Evolutionary conservation across 1,140 invertebrate genomes (phyloP).

Genomic region (Drosophila kikkawai): DNA sequence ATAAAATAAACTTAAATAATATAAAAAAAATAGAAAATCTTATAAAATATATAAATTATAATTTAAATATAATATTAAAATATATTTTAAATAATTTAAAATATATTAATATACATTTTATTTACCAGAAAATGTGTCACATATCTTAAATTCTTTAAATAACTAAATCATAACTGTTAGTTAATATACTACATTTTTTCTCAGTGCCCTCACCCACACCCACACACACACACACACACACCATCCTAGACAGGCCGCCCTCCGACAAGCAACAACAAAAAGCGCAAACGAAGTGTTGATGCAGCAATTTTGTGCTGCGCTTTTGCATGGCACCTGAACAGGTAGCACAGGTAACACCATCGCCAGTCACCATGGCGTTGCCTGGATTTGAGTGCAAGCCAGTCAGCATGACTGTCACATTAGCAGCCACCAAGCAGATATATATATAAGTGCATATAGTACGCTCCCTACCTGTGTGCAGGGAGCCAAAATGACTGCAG

Average conservation of each 20-base stretch:
- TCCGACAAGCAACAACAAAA: constrained; percentile 43
- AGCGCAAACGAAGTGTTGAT: constrained; percentile 80
- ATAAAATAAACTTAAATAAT: too few species aligned
- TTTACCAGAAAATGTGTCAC: neutral
- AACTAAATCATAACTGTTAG: neutral
- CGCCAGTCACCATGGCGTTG: constrained; percentile 29
- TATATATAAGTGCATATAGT: constrained; percentile 26
- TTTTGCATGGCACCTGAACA: constrained; percentile 61
- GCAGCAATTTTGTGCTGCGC: constrained; percentile 77
- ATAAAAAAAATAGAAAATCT: too few species aligned
- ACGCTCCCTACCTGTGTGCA: constrained; percentile 5
- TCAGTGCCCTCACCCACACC: constrained; percentile 5
- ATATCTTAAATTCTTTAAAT: neutral
- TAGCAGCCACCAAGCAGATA: constrained; percentile 61
- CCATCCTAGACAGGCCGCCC: constrained; percentile 20
- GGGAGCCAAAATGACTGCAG: constrained; percentile 71
- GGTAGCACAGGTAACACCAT: constrained; percentile 27
- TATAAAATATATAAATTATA: neutral
- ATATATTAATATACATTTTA: neutral
- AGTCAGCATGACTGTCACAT: constrained; percentile 82
- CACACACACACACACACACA: constrained; percentile 18
- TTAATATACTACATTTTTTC: neutral
- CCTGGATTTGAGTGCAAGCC: constrained; percentile 69
- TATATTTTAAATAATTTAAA: neutral
- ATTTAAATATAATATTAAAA: neutral